A percentile compares a stretch with the other conserved stretches of the same genome.
Conservation (phyloP, 2,113 vertebrate genomes). For the Apus apus region DNA sequence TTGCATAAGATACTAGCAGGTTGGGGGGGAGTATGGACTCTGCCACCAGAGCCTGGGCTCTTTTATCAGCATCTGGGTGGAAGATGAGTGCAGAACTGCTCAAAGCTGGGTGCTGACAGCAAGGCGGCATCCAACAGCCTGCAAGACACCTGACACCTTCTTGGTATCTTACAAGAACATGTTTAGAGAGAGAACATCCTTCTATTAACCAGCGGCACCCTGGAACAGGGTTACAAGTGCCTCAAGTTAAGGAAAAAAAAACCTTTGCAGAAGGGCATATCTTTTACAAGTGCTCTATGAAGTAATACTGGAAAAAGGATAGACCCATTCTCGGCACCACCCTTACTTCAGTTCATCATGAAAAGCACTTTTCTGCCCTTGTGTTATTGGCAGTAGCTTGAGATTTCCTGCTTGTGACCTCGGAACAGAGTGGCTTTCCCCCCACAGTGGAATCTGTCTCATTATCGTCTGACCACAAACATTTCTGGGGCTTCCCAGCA, state of each 20-base stretch:
- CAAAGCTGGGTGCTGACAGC: not conserved
- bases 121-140: not conserved
- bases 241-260: not conserved
- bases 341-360: not conserved
- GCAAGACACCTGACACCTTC: not conserved
- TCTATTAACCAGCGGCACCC: not conserved
- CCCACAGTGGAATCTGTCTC: too few species aligned
- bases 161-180: not conserved
- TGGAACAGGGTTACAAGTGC: not conserved
- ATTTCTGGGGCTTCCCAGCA: not conserved
- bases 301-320: not conserved
- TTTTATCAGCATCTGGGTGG: not conserved
- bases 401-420: not conserved
- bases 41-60: not conserved
- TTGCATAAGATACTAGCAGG: not conserved
- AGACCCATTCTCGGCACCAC: not conserved
- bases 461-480: not conserved
- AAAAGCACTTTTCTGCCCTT: not conserved
- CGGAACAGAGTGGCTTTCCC: rapidly evolving
- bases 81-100: not conserved
- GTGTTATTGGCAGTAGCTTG: not conserved
- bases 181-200: not conserved
- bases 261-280: not conserved
- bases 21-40: not conserved
- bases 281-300: not conserved